phyloP scores from a whole-genome alignment of 2,797 vertebrate genomes.

The Notolepis coatsorum region DNA sequence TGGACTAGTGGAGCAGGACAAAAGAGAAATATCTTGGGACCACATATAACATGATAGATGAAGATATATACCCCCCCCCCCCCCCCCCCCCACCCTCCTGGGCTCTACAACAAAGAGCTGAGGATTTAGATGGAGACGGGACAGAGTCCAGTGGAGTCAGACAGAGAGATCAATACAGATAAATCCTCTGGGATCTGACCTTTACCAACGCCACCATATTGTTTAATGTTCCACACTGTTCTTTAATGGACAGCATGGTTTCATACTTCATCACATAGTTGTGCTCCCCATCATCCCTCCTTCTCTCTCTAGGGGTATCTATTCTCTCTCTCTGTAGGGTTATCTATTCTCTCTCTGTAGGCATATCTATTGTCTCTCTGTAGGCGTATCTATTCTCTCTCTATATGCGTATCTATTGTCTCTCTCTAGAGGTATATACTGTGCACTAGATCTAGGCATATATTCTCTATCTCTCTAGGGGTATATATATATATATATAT shows the following conservation, averaged over 20 bases:
- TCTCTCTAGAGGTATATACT: no score
- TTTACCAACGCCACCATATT: constrained; percentile 66
- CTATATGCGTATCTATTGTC: no score
- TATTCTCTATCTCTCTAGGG: no score
- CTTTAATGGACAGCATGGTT: constrained; percentile 72
- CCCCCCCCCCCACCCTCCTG: background rate
- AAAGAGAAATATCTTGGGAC: no score
- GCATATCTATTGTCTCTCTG: no score
- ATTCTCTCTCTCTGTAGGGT: constrained; percentile 31
- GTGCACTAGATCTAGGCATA: no score
- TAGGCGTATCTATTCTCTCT: no score
- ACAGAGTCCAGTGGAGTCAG: constrained; percentile 40
- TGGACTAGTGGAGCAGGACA: no score
- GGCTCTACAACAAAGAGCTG: constrained; percentile 11
- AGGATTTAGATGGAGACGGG: constrained; percentile 50
- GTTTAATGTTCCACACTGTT: constrained; percentile 70
- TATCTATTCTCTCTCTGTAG: background rate
- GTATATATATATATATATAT: no score
- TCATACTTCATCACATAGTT: constrained; percentile 59
- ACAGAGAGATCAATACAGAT: constrained; percentile 70
- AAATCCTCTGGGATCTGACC: constrained; percentile 64
- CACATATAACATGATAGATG: no score
- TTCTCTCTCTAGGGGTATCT: no score
- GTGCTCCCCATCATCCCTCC: constrained; percentile 26
- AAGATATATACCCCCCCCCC: background rate